Evolutionary conservation across 1,140 invertebrate species (phyloP).

Genomic region (Choristoneura fumiferana): DNA sequence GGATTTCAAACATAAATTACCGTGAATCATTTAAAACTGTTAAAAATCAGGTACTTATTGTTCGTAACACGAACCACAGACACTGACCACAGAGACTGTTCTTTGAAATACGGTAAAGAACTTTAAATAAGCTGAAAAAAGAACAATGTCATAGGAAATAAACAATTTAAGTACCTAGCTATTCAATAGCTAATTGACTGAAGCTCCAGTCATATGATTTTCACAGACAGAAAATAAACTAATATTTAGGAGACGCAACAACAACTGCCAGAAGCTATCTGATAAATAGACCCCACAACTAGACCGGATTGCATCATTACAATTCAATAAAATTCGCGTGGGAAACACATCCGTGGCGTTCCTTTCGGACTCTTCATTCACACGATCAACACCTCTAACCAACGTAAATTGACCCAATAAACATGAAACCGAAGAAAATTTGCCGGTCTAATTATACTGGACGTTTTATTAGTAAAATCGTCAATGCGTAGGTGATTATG

Average conservation of each 20-base stretch:
- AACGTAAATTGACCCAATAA: slow-evolving; percentile 20
- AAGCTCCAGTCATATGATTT: too few relatives aligned
- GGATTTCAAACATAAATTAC: too few relatives aligned
- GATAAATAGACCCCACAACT: slow-evolving; percentile 19
- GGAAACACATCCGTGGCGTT: slow-evolving; percentile 41
- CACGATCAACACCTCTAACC: slow-evolving; percentile 22
- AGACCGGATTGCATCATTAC: slow-evolving; percentile 44
- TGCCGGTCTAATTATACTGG: slow-evolving; percentile 26
- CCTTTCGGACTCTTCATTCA: slow-evolving; percentile 39
- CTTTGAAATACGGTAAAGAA: too few relatives aligned
- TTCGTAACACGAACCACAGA: too few relatives aligned
- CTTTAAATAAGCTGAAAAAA: too few relatives aligned
- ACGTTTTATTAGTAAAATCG: slow-evolving; percentile 32
- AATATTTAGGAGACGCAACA: neutral
- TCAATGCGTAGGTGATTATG: slow-evolving; percentile 42
- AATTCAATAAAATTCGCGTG: slow-evolving; percentile 46
- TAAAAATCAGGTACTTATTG: too few relatives aligned
- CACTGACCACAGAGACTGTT: too few relatives aligned
- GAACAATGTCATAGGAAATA: too few relatives aligned
- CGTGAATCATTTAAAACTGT: too few relatives aligned
- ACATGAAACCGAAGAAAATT: slow-evolving; percentile 1
- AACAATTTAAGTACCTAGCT: too few relatives aligned
- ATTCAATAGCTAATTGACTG: too few relatives aligned
- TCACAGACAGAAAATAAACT: slow-evolving; percentile 37
- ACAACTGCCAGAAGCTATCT: too few relatives aligned